Base-by-base conservation (phyloP, 2,797 vertebrate genomes). In the Peromyscus attwateri region DNA sequence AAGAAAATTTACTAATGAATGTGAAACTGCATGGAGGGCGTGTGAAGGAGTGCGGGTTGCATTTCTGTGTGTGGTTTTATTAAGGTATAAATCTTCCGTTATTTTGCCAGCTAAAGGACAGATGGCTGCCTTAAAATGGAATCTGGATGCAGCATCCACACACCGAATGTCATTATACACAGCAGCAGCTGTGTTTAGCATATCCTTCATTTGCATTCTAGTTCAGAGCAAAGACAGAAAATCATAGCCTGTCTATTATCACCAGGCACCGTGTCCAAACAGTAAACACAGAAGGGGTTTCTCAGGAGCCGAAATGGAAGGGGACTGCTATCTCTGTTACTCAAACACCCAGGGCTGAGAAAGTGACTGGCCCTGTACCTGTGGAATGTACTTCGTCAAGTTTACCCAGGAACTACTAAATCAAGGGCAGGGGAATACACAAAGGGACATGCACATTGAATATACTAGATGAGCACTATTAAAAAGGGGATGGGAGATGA, bases 151-250 rank as follows among this genome's bases (percentile, higher is more conserved):
- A 52, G 92, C 89, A 90, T 92, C 96, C 97, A 97, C 97, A 95
- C 40, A 71, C 87, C 68, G 97, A 96, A 97, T 97, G 97, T 93
- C 97, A 97, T 97, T 97, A 97, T 46, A 81, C 85, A 87, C 92
- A 92, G 96, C 93, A 97, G 96, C 97, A 98, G 97, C 97, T 98
- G 98, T 97, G 97, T 97, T 98, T 96, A 97, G 94, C 93, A 96
- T 94, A 96, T 93, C 90, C 93, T 97, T 95, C 96, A 97, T 98
- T 97, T 96, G 96, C 97, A 97, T 97, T 97, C 96, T 85, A 95
- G 96, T 97, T 94, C 95, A 96, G 96, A 95, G 70, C 64, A 92
- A 95, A 97, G 97, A 97, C 84, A 93, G 95, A 97, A 97, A 97
- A 95, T 80, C 96, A 96, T 85, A 93, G 97, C 46, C 95, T 95